Evolutionary conservation across 2,797 vertebrate species (phyloP).

Genomic region (Manis javanica): DNA sequence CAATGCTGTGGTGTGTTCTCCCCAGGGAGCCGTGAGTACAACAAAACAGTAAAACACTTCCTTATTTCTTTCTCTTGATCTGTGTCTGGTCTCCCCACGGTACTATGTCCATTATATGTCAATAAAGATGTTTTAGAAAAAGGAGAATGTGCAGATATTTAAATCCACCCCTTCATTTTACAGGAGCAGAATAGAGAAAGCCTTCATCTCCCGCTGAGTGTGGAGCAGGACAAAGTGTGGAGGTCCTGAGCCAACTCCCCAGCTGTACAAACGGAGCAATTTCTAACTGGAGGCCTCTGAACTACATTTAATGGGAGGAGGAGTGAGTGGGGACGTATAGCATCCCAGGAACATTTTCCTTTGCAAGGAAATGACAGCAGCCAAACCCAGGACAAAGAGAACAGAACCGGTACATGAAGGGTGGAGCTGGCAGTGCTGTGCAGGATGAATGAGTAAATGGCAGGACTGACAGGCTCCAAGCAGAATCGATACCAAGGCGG

Average conservation of each 20-base stretch:
- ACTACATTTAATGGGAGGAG: not conserved
- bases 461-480: too few species aligned
- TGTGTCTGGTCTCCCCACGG: not conserved
- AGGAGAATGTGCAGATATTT: not conserved
- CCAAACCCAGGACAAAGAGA: not conserved
- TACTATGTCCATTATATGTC: not conserved
- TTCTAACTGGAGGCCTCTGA: not conserved
- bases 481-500: fast-evolving
- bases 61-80: not conserved
- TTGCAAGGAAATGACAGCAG: not conserved
- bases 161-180: not conserved
- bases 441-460: not conserved
- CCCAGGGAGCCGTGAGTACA: not conserved
- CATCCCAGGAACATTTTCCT: not conserved
- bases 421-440: fast-evolving
- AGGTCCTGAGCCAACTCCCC: not conserved
- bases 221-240: too few species aligned
- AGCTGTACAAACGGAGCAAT: not conserved
- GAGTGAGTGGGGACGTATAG: too few species aligned
- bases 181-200: not conserved
- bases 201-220: too few species aligned
- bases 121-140: not conserved
- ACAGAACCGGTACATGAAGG: not conserved
- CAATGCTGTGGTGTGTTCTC: not conserved
- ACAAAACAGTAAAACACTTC: not conserved